Evolutionary conservation across 1,140 invertebrate species (phyloP).

Genomic region (Whitmania pigra): DNA sequence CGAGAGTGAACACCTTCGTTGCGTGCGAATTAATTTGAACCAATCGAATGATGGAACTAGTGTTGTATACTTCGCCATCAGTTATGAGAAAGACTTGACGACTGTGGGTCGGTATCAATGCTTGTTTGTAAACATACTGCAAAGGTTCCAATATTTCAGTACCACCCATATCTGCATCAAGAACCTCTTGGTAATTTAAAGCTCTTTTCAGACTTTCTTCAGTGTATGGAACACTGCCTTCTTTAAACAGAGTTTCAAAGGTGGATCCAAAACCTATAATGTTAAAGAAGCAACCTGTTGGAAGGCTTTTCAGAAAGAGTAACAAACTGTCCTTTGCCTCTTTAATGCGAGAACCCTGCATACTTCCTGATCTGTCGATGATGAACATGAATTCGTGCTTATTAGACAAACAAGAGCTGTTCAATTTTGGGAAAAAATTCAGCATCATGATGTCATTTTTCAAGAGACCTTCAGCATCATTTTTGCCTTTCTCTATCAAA

Average conservation of each 20-base stretch:
- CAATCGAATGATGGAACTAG: slow-evolving; percentile 32
- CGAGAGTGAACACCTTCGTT: slow-evolving; percentile 37
- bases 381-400: slow-evolving; percentile 33
- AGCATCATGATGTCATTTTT: slow-evolving; percentile 22
- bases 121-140: slow-evolving; percentile 31
- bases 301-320: slow-evolving; percentile 30
- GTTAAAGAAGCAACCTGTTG: slow-evolving; percentile 28
- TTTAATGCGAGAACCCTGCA: slow-evolving; percentile 32
- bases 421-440: slow-evolving; percentile 18
- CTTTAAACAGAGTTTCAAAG: slow-evolving; percentile 22
- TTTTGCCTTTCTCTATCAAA: neutral
- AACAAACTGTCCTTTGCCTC: slow-evolving; percentile 33
- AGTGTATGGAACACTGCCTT: slow-evolving; percentile 28
- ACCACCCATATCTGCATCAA: slow-evolving; percentile 37
- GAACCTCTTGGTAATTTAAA: slow-evolving; percentile 20
- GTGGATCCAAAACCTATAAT: slow-evolving; percentile 29
- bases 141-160: slow-evolving; percentile 40
- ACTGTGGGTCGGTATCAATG: slow-evolving; percentile 31
- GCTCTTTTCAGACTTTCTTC: slow-evolving; percentile 27
- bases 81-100: slow-evolving; percentile 39
- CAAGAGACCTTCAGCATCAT: slow-evolving; percentile 12
- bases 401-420: neutral
- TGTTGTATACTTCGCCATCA: slow-evolving; percentile 39
- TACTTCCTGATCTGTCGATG: slow-evolving; percentile 34
- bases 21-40: slow-evolving; percentile 31